phyloP scores from a whole-genome alignment of 2,113 vertebrate genomes.

The Gambusia affinis region DNA sequence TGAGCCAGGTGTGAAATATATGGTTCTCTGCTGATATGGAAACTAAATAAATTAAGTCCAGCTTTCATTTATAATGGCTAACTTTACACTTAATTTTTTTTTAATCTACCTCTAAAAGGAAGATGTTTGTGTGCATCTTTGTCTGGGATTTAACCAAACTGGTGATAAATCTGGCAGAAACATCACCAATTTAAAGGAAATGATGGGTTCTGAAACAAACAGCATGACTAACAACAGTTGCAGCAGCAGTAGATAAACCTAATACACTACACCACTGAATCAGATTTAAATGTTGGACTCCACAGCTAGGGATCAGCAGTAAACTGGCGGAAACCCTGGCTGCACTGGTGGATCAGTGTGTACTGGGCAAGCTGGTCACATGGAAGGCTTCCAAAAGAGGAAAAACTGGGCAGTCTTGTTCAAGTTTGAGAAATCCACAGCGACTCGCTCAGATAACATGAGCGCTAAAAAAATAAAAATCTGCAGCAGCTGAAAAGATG shows the following conservation, averaged over 20 bases:
- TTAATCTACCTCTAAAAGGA: background rate
- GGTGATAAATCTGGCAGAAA: background rate
- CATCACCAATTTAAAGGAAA: background rate
- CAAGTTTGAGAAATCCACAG: constrained; percentile 3
- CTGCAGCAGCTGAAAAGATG: background rate
- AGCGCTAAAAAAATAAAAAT: background rate
- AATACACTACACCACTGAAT: background rate
- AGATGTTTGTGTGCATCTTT: background rate
- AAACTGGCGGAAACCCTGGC: constrained; percentile 16
- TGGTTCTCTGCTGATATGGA: background rate
- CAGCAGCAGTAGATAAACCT: rapidly evolving
- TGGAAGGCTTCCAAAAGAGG: constrained; percentile 27
- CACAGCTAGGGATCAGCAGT: constrained; percentile 26
- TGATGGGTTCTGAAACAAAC: background rate
- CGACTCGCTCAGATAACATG: constrained; percentile 20
- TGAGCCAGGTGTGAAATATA: background rate
- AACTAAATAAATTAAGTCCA: background rate
- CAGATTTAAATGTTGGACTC: constrained; percentile 28
- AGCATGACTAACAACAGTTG: background rate
- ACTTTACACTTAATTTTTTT: background rate
- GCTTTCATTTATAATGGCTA: background rate
- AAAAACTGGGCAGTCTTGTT: constrained; percentile 1
- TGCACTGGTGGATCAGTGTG: constrained; percentile 26
- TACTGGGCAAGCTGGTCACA: constrained; percentile 27
- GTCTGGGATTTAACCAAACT: background rate